Percentiles rank a stretch among this genome's conserved stretches.
phyloP scores from a whole-genome alignment of 2,888 invertebrate genomes.

The Zaprionus obscuricornis region DNA sequence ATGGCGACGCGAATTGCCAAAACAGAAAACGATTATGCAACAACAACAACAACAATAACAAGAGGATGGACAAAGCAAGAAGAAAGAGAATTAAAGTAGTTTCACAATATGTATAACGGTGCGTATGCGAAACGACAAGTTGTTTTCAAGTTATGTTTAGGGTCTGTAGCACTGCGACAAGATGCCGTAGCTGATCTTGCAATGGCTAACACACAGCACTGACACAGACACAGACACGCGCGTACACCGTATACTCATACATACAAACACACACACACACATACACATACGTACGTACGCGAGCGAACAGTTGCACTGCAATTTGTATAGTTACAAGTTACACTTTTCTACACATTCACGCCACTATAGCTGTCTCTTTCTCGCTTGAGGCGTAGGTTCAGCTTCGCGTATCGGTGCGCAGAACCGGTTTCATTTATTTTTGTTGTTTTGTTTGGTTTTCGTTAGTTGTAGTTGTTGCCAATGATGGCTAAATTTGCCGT shows the following conservation, averaged over 20 bases:
- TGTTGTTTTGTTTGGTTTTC: constrained; percentile 62
- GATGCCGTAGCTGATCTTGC: constrained; percentile 55
- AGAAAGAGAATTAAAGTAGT: constrained; percentile 31
- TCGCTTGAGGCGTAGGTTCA: constrained; percentile 50
- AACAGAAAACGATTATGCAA: constrained; percentile 51
- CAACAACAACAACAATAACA: constrained; percentile 19
- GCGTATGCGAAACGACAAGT: constrained; percentile 64
- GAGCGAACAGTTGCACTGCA: constrained; percentile 60
- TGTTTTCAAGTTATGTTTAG: constrained; percentile 42
- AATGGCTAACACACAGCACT: constrained; percentile 54
- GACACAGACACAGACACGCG: constrained; percentile 38
- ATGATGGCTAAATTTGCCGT: constrained; percentile 46
- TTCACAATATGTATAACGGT: constrained; percentile 45
- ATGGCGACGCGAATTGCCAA: constrained; percentile 72
- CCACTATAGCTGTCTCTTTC: constrained; percentile 66
- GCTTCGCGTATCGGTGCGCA: constrained; percentile 49
- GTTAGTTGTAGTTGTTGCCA: constrained; percentile 25
- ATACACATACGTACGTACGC: no score
- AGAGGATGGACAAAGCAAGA: constrained; percentile 10
- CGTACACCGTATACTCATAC: constrained; percentile 11
- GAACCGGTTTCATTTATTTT: constrained; percentile 62
- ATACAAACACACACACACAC: constrained; percentile 17
- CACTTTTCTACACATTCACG: constrained; percentile 65
- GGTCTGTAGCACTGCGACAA: constrained; percentile 30
- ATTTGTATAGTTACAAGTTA: constrained; percentile 73